Base-by-base conservation (phyloP, 35 echinoderm and acorn worm genomes). In the Heliocidaris tuberculata region DNA sequence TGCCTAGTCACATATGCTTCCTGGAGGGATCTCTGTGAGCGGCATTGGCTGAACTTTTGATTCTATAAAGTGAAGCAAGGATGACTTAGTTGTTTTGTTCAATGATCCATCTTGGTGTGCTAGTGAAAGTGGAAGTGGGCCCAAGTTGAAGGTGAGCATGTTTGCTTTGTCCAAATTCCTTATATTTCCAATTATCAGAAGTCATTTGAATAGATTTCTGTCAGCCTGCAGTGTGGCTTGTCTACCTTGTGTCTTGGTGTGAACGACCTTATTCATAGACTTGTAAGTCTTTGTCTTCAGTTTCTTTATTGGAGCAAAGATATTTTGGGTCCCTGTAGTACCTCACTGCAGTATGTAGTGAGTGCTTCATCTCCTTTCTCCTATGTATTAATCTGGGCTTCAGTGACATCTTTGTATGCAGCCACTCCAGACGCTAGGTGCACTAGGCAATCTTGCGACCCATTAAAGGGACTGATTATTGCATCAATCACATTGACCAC, bases 381-480 rank as follows among this genome's bases (percentile, higher is more conserved):
- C 3, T 17, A 2, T 86, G 85, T 17, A 0, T 7, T 27, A 10
- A 86, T 2, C 0, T 30, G 9, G 9, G 0, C 2, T 0, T 86
- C 31, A 2, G 2, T 32, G 0, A 90, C 88, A 32, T 90, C 88
- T 6, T 24, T 90, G 24, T 6, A 42, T 2, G 88, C 88, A 1
- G 35, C 32, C 0, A 4, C 3, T 1, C 88, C 88, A 42, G 88
- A 90, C 0, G 88, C 1, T 32, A 90, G 0, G 32, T 90, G 88
- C 6, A 90, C 24, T 2, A 90, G 30, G 2, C 31, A 31, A 2
- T 32, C 31, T 32, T 32, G 31, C 0, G 30, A 0, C 7, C 35
- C 88, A 1, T 95, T 85, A 85, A 95, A 95, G 0, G 94, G 96
- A 56, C 95, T 96, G 6, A 96, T 95, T 95, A 95, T 97, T 15